Base-by-base conservation (phyloP, 2,888 invertebrate genomes). In the Drosophila affinis region DNA sequence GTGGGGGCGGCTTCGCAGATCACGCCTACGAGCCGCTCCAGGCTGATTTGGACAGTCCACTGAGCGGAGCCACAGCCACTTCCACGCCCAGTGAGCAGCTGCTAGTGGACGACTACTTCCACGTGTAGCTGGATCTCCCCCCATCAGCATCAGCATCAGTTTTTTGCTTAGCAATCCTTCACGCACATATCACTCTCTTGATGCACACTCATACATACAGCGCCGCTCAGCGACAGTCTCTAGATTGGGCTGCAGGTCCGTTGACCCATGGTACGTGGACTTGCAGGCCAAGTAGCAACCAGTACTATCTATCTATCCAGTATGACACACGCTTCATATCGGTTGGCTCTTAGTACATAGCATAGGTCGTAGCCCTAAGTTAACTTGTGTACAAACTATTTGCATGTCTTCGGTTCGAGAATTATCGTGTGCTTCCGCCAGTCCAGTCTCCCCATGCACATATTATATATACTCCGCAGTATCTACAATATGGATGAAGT, bases 11-110 rank as follows among this genome's bases (percentile, higher is more conserved):
- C 2, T 39, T 39, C 0, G 89, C 94, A 1, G 95, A 95, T 57
- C 95, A 96, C 56, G 95, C 96, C 0, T 95, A 95, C 70, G 95
- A 95, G 84, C 93, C 93, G 18, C 76, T 89, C 70, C 85, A 87
- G 47, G 86, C 91, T 17, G 90, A 89, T 27, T 76, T 88, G 21
- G 90, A 89, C 55, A 90, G 85, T 54, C 82, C 82, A 27, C 29
- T 79, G 10, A 80, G 68, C 58, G 71, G 54, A 46, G 52, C 44
- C 9, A 57, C 39, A 46, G 52, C 74, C 45, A 73, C 65, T 54
- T 83, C 69, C 81, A 91, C 78, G 87, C 77, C 85, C 46, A 87
- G 72, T 64, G 86, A 84, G 48, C 79, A 85, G 72, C 67, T 90
- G 54, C 87, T 91, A 59, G 92, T 92, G 44, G 91, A 91, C 79